Percentiles rank a stretch among this genome's conserved stretches.
These are phyloP conservation scores for Hirtodrosophila alboralis DNA, from an alignment of 2,888 invertebrate species.

Conservation along the genomic window DNA sequence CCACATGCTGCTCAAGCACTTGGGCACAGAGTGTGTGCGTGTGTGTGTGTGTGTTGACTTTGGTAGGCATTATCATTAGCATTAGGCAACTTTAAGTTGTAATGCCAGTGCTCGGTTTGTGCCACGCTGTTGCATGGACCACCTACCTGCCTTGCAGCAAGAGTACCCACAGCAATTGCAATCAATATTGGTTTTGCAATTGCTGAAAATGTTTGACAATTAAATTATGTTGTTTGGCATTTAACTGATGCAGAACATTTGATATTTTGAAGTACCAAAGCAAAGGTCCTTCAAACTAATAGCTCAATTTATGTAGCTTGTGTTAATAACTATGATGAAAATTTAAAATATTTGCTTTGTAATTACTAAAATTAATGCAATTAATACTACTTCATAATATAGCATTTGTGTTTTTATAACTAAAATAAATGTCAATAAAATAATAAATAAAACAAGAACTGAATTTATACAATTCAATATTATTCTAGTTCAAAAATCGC, in stretches of 20 bases:
- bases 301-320: constrained; percentile 34
- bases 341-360: background rate
- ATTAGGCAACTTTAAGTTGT: constrained; percentile 68
- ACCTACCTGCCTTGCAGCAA: constrained; percentile 5
- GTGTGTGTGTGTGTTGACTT: constrained; percentile 63
- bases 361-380: too few species aligned
- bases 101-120: constrained; percentile 38
- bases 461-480: too few species aligned
- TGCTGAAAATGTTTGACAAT: constrained; percentile 58
- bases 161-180: constrained; percentile 16
- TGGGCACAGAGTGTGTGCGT: background rate
- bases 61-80: constrained; percentile 75
- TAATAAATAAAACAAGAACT: too few species aligned
- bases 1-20: constrained; percentile 32
- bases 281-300: constrained; percentile 18
- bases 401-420: too few species aligned
- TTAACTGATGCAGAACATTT: constrained; percentile 11
- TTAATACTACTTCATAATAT: too few species aligned
- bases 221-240: constrained; percentile 43
- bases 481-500: too few species aligned
- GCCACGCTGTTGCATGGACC: constrained; percentile 15
- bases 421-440: too few species aligned
- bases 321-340: constrained; percentile 1
- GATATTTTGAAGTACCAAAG: constrained; percentile 4
- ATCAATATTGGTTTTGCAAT: constrained; percentile 56